Conservation (phyloP, 2,113 vertebrate species). For the Antidorcas marsupialis region DNA sequence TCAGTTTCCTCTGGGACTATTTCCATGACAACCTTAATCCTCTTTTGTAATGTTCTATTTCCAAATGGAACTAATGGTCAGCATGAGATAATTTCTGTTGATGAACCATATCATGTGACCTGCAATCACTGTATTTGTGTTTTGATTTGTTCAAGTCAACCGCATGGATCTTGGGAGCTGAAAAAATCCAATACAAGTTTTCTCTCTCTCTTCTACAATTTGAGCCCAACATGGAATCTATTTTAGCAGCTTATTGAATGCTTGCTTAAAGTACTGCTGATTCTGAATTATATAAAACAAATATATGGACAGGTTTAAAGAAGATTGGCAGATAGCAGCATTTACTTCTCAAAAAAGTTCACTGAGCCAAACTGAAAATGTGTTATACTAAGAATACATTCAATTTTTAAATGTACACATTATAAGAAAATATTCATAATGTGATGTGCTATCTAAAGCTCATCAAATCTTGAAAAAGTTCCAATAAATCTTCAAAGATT, state of each 20-base stretch:
- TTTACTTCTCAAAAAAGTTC: slow-evolving; percentile 26
- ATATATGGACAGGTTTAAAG: not conserved
- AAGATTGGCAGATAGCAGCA: not conserved
- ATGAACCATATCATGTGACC: not conserved
- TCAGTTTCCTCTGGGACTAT: not conserved
- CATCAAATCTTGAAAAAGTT: not conserved
- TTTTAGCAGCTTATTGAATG: not conserved
- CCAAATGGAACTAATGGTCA: not conserved
- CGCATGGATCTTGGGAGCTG: not conserved
- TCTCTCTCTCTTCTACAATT: not conserved
- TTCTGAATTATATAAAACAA: slow-evolving; percentile 23
- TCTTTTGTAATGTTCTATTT: not conserved
- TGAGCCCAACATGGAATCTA: not conserved
- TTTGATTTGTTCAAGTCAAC: not conserved
- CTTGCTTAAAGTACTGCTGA: not conserved
- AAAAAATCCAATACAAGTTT: not conserved
- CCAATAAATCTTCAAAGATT: not conserved
- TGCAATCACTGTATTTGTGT: not conserved
- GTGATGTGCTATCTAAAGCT: not conserved
- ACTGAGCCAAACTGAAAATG: not conserved
- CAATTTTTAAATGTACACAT: not conserved
- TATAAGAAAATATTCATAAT: not conserved
- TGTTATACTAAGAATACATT: not conserved
- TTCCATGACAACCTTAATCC: not conserved
- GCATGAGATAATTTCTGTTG: not conserved